These are phyloP conservation scores for Acanthis flammea DNA, from an alignment of 2,797 vertebrate species.

Conservation along the genomic window DNA sequence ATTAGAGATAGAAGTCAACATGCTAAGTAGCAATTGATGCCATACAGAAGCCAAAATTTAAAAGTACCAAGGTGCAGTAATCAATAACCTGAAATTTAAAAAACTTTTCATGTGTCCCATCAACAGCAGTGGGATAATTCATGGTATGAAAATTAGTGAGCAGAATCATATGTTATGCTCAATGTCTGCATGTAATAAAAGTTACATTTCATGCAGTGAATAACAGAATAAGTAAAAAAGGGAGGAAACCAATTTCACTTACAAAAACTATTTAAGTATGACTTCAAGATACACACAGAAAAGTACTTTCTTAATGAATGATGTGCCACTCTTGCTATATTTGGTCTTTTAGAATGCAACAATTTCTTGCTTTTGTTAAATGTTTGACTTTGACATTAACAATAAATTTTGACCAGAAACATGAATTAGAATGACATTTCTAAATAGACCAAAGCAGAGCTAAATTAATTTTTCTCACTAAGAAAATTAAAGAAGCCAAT, in stretches of 20 bases:
- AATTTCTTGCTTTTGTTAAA: neutral
- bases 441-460: neutral
- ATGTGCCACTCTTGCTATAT: neutral
- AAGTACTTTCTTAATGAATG: neutral
- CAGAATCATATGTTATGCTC: neutral
- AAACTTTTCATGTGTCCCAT: neutral
- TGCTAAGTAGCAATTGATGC: neutral
- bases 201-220: neutral
- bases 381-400: neutral
- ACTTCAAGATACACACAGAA: neutral
- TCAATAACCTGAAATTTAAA: neutral
- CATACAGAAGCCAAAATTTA: neutral
- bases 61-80: neutral
- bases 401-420: neutral
- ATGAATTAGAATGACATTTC: neutral
- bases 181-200: neutral
- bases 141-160: neutral
- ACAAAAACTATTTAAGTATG: neutral
- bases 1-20: neutral
- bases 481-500: neutral
- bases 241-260: neutral
- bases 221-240: neutral
- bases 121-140: neutral
- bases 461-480: neutral
- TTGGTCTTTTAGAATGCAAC: neutral